Conservation (phyloP, 2,888 invertebrate species). For the Serripes groenlandicus region DNA sequence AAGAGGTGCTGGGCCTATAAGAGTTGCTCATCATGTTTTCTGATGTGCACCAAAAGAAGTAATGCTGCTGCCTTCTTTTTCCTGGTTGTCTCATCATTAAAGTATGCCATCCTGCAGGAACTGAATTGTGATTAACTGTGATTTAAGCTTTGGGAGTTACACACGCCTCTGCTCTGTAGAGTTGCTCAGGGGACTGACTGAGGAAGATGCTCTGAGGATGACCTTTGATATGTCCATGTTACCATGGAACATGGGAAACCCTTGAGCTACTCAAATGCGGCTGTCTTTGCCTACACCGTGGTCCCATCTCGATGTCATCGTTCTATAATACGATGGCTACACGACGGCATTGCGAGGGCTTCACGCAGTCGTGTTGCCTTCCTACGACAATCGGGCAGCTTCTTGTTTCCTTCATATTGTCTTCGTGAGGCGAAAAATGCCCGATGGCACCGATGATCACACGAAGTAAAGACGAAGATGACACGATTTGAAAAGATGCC, state of each 20-base stretch:
- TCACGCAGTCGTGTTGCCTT: slow-evolving; percentile 1
- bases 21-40: not conserved
- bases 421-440: no score
- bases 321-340: slow-evolving; percentile 26
- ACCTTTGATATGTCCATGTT: slow-evolving; percentile 11
- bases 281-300: slow-evolving; percentile 30
- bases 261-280: slow-evolving; percentile 16
- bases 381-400: not conserved
- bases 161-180: no score
- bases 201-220: not conserved
- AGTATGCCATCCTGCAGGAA: not conserved
- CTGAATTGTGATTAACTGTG: no score
- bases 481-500: no score
- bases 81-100: not conserved
- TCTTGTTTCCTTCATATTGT: no score
- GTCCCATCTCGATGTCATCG: slow-evolving; percentile 25
- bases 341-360: slow-evolving; percentile 31
- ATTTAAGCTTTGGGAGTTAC: not conserved
- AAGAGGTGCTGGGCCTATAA: no score
- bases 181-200: slow-evolving; percentile 1
- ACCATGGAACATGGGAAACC: slow-evolving; percentile 10
- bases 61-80: not conserved
- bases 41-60: not conserved
- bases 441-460: no score
- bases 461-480: no score